Conservation (phyloP, 1,140 invertebrate genomes). For the Brachystomella parvula region DNA sequence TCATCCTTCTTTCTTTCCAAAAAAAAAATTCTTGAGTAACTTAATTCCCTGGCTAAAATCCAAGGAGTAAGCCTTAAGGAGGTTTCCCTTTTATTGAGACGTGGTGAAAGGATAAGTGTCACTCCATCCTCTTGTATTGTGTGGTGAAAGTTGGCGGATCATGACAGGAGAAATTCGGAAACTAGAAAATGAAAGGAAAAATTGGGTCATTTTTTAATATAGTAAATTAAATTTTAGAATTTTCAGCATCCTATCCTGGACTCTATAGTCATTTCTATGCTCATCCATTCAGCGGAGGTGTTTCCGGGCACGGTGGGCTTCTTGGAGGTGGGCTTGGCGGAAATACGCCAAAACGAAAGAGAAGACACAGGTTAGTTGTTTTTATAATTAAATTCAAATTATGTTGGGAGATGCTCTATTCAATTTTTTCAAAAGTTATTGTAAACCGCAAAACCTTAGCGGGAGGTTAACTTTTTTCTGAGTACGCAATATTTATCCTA, state of each 20-base stretch:
- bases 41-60: neutral
- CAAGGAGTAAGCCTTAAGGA: neutral
- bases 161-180: neutral
- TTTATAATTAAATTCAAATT: neutral
- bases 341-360: conserved; percentile 34
- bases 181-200: neutral
- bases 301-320: conserved; percentile 8
- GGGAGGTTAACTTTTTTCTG: too few relatives aligned
- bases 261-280: conserved; percentile 36
- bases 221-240: too few relatives aligned
- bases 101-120: neutral
- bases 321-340: conserved; percentile 21
- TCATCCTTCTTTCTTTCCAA: neutral
- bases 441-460: too few relatives aligned
- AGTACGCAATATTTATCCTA: too few relatives aligned
- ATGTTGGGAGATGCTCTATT: neutral
- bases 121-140: neutral
- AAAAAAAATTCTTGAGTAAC: neutral
- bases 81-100: neutral
- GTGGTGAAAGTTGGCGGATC: neutral
- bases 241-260: conserved; percentile 33
- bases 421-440: too few relatives aligned
- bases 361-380: conserved; percentile 33
- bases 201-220: neutral
- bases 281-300: conserved; percentile 19